Evolutionary conservation across 1,140 invertebrate genomes (phyloP).

Genomic region (Apis cerana): DNA sequence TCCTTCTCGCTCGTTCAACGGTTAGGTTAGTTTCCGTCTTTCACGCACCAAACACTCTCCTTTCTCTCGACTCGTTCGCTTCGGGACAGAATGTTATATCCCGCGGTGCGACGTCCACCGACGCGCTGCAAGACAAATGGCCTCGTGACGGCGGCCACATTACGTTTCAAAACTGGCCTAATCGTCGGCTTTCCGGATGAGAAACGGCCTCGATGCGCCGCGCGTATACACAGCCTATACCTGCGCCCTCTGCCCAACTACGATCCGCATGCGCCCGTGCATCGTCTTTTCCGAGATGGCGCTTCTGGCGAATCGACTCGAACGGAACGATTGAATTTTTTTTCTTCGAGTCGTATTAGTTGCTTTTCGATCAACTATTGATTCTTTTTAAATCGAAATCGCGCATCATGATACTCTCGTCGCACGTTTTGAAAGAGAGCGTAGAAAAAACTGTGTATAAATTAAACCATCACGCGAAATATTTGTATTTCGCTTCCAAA

Average conservation of each 20-base stretch:
- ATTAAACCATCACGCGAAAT: too few relatives aligned
- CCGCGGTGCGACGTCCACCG: constrained; percentile 75
- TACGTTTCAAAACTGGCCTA: constrained; percentile 77
- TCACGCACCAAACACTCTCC: constrained; percentile 25
- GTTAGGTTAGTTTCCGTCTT: background rate
- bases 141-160: constrained; percentile 79
- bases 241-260: constrained; percentile 27
- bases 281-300: constrained; percentile 54
- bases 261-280: background rate
- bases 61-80: constrained; percentile 35
- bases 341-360: too few relatives aligned
- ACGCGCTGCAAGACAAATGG: constrained; percentile 78
- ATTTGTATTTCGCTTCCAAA: too few relatives aligned
- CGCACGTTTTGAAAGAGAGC: too few relatives aligned
- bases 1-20: constrained; percentile 7
- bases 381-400: too few relatives aligned
- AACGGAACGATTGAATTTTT: too few relatives aligned
- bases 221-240: constrained; percentile 52
- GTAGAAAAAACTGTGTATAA: too few relatives aligned
- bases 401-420: too few relatives aligned
- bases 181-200: constrained; percentile 71
- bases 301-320: background rate
- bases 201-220: constrained; percentile 59
- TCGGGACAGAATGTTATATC: constrained; percentile 67
- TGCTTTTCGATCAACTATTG: too few relatives aligned